Evolutionary conservation across 1,140 invertebrate genomes (phyloP), one percentile per base, ranked within the genome.

Genomic region (Drosophila virilis): DNA sequence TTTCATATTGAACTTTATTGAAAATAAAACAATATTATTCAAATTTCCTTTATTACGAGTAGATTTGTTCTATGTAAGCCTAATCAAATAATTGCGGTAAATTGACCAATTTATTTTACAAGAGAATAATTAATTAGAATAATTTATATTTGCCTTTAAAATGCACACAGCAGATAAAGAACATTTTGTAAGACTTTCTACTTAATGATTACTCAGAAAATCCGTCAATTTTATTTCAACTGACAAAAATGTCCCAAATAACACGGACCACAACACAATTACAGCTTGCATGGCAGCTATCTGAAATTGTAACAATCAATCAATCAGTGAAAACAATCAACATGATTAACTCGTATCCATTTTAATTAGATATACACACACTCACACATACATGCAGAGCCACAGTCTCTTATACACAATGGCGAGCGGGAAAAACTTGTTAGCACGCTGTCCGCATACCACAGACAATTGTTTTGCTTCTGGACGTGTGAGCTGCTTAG

Each of bases 311-410:
- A 22, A 57, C 80, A 78, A 79, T 84, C 81, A 77, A 84, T 85
- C 82, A 84, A 77, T 83, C 72, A 86, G 75, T 76, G 71, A 58
- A 84, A 83, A 80, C 77, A 77, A 85, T 84, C 74, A 85, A 80
- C 81, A 74, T 85, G 80, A 85, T 84, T 84, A 85, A 61, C 75
- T 70, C 59, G 48, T 71, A 65, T 79, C 58, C 68, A 50, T 85
- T 77, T 82, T 76, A 86, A 86, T 88, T 86, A 88, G 68, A 50
- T 13, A 37, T 55, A 52, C 62, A 37, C 60, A 50, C 13, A 35
- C 45, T 38, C 22, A 42, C 28, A 17, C 8, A 28, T 37, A 17
- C 15, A 58, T 15, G 8, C 5, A 32, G 10, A 33, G 10, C 33
- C 22, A 17, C 35, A 28, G 22, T 28, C 4, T 28, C 22, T 28